These are phyloP conservation scores for Lamproptera curius DNA, from an alignment of 2,888 invertebrate genomes.

Conservation along the genomic window DNA sequence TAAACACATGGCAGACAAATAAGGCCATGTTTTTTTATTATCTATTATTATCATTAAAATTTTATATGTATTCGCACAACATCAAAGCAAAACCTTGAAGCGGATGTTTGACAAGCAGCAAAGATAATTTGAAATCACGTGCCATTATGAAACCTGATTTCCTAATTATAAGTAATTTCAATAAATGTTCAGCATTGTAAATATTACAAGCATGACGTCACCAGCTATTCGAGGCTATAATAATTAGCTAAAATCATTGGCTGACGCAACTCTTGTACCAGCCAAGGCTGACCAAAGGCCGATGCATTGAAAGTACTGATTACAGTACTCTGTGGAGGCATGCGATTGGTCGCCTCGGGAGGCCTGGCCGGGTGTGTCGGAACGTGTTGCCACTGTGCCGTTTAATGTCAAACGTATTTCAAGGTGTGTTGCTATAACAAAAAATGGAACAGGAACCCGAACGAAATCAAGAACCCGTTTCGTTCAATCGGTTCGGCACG, in stretches of 20 bases:
- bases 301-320: conserved; percentile 60
- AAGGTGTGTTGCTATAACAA: conserved; percentile 37
- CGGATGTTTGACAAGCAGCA: no score
- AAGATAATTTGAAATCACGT: no score
- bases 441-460: conserved; percentile 39
- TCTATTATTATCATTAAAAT: no score
- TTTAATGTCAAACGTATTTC: conserved; percentile 39
- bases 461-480: conserved; percentile 1
- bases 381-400: conserved; percentile 46
- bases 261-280: conserved; percentile 54
- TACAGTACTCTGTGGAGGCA: conserved; percentile 50
- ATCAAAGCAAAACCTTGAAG: no score
- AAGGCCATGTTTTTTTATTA: no score
- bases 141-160: no score
- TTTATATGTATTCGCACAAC: no score
- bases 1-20: no score
- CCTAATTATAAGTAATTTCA: no score
- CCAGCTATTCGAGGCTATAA: conserved; percentile 10
- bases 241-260: conserved; percentile 25
- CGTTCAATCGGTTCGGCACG: background rate
- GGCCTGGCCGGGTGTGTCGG: conserved; percentile 72
- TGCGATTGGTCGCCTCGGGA: conserved; percentile 59
- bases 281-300: conserved; percentile 63
- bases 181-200: no score
- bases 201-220: conserved; percentile 24